Evolutionary conservation across 2,797 vertebrate species (phyloP).

Genomic region (Gallinago nigripennis): DNA sequence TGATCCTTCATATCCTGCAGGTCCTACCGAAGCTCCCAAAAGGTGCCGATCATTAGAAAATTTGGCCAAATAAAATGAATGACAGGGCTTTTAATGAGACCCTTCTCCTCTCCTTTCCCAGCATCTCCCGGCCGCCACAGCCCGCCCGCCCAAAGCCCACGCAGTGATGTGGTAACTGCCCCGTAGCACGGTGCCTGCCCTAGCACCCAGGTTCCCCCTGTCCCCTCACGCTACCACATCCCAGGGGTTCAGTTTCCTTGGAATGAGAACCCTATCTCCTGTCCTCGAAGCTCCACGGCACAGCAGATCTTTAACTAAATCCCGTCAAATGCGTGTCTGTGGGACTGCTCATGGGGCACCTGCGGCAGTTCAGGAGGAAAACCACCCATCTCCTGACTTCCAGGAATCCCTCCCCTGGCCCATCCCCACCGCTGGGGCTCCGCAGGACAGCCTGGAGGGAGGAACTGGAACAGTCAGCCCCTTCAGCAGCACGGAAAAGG

Average conservation of each 20-base stretch:
- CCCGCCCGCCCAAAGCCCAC: rapidly evolving
- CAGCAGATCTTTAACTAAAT: not conserved
- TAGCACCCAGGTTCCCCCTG: not conserved
- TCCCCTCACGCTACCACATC: not conserved
- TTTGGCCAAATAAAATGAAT: not conserved
- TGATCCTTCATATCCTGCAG: not conserved
- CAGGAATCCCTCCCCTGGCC: not conserved
- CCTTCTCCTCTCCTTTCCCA: not conserved
- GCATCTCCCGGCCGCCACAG: not conserved
- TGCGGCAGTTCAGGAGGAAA: not conserved
- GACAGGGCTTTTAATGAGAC: not conserved
- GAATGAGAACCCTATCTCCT: not conserved
- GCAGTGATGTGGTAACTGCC: not conserved
- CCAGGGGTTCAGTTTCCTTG: not conserved
- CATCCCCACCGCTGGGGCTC: not conserved
- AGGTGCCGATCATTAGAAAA: not conserved
- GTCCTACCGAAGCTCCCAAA: not conserved
- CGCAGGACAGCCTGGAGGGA: not conserved
- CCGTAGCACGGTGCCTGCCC: not conserved
- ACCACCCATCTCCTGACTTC: not conserved
- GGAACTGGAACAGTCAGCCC: not conserved
- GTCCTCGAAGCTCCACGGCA: not conserved
- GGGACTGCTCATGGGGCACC: not conserved
- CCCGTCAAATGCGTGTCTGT: not conserved
- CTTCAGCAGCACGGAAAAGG: not conserved